phyloP scores from a whole-genome alignment of 30 jellyfish, hydroid and myxozoan species.

The Hydra vulgaris region DNA sequence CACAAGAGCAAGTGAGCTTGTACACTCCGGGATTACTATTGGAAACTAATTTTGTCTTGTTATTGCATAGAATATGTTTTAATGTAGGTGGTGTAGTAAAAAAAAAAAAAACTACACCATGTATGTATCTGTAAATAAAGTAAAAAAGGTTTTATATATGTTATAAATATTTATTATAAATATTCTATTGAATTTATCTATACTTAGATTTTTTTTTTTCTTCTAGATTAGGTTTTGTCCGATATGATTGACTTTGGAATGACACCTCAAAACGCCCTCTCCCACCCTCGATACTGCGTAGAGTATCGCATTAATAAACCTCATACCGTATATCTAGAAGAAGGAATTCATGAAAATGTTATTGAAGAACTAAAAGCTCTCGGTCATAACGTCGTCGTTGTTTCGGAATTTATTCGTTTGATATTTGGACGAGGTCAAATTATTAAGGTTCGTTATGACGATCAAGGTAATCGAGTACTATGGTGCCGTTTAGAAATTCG shows the following conservation, averaged over 20 bases:
- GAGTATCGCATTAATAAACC: conserved; percentile 17
- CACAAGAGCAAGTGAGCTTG: no score
- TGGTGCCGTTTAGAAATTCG: conserved; percentile 96
- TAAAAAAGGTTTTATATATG: no score
- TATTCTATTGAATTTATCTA: no score
- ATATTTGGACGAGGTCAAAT: conserved; percentile 82
- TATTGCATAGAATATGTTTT: no score
- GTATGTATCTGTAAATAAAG: no score
- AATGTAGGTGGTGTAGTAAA: no score
- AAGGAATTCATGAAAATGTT: conserved; percentile 52
- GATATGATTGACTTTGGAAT: conserved; percentile 73
- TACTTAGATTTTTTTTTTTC: no score
- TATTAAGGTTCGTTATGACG: conserved; percentile 31
- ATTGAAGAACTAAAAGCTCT: conserved; percentile 46
- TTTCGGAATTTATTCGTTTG: conserved; percentile 41
- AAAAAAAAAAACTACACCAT: no score
- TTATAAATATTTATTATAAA: no score
- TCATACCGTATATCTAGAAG: conserved; percentile 48
- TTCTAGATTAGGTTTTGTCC: conserved; percentile 80
- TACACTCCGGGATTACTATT: no score
- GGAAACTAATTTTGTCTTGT: no score
- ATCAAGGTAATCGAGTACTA: conserved; percentile 36
- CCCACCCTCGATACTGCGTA: conserved; percentile 77
- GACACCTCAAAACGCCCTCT: conserved; percentile 78
- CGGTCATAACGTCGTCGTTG: conserved; percentile 59